A percentile compares a stretch with the other conserved stretches of the same genome.
Evolutionary conservation across 2,797 vertebrate species (phyloP).

Genomic region (Myotis planiceps): DNA sequence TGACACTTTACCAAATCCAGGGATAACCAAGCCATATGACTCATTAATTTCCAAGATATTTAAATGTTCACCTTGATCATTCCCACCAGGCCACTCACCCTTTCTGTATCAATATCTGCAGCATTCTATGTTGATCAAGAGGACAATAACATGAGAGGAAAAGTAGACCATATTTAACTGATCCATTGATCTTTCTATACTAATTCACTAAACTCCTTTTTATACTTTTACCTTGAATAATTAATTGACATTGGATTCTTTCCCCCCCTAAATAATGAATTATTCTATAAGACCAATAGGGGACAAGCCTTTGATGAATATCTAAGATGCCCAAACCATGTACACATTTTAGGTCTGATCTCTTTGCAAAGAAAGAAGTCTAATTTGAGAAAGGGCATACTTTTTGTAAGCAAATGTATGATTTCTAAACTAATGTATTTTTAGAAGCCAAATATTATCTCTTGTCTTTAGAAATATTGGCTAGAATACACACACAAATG

Average conservation of each 20-base stretch:
- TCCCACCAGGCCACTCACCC: neutral
- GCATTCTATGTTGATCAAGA: neutral
- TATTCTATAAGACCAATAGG: neutral
- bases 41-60: neutral
- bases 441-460: neutral
- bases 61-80: neutral
- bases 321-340: neutral
- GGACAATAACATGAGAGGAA: neutral
- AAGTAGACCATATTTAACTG: neutral
- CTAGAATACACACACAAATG: neutral
- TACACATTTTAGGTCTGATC: neutral
- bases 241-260: neutral
- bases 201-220: neutral
- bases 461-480: neutral
- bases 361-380: neutral
- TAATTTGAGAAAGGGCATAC: neutral
- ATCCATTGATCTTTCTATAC: neutral
- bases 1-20: neutral
- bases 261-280: neutral
- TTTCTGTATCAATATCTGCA: neutral
- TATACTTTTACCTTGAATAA: slow-evolving; percentile 3
- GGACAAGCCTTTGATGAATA: neutral
- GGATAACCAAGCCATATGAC: neutral
- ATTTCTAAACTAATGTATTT: neutral
- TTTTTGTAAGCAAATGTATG: neutral